Percentiles rank a stretch among this genome's conserved stretches.
Conservation (phyloP, 92 coral and sea anemone species). For the Epizoanthus stellaris region DNA sequence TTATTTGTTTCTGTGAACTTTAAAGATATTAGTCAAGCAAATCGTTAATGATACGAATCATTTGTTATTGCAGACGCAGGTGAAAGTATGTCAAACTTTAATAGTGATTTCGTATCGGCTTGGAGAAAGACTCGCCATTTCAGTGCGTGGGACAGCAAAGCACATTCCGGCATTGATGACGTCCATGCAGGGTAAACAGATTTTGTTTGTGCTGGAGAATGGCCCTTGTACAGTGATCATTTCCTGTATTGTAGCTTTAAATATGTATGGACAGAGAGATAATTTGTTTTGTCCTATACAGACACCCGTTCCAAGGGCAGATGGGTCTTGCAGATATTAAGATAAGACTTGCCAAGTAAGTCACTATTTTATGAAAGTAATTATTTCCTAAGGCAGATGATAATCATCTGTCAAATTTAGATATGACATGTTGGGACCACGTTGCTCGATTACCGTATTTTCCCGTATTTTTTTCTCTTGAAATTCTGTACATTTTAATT, state of each 20-base stretch:
- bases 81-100: conserved; percentile 78
- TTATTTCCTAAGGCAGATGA: neutral
- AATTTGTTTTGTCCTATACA: conserved; percentile 9
- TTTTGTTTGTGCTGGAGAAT: neutral
- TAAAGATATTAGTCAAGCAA: neutral
- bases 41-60: neutral
- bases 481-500: no score
- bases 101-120: conserved; percentile 71
- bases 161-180: conserved; percentile 90
- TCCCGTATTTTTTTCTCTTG: neutral
- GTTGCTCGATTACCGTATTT: neutral
- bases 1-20: no score
- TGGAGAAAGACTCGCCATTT: conserved; percentile 83
- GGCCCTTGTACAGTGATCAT: neutral
- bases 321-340: conserved; percentile 82
- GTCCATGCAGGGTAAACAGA: conserved; percentile 89
- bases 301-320: conserved; percentile 95
- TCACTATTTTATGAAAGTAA: neutral
- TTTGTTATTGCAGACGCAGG: conserved; percentile 47
- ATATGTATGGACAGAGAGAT: neutral
- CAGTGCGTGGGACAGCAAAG: conserved; percentile 68
- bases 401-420: neutral
- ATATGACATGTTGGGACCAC: neutral
- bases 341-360: conserved; percentile 81
- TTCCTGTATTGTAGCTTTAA: neutral